Evolutionary conservation across 2,888 invertebrate species (phyloP), one percentile per base, ranked within the genome.

Genomic region (Phyto melanocephala): DNA sequence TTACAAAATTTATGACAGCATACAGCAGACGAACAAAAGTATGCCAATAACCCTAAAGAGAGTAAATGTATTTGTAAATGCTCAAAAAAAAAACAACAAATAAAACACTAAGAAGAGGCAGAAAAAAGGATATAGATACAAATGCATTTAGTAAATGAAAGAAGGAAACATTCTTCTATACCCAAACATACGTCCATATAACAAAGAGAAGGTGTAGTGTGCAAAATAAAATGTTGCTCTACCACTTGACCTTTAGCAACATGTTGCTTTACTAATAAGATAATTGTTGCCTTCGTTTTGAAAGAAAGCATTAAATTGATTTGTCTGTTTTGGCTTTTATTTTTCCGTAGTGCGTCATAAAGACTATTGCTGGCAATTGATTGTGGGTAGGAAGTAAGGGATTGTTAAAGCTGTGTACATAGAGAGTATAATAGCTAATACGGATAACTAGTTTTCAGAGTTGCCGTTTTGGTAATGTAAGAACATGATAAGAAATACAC

Each of bases 221-320:
- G n/a, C n/a, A n/a, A n/a, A n/a, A n/a, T 22, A 37, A 58, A 62
- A 83, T 83, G 83, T 84, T 81, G 75, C 81, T 40, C 74, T 85
- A 85, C 80, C 88, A 88, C 87, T 88, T 88, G 88, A 86, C 86
- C 83, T 77, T 83, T 81, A 58, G 71, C 89, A 88, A 86, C 89
- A 89, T 89, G 89, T 87, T 87, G 88, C 87, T 60, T 77, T 86
- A 86, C 87, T 87, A 87, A 89, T 89, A 87, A 89, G 88, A 87
- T 88, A 87, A 67, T 68, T 76, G 33, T 40, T 75, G 37, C 63
- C 22, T 6, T n/a, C 28, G 6, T 28, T 28, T 28, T 77, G 86
- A 87, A 88, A 33, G 7, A 33, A 87, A 88, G 86, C 86, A 87
- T 87, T 88, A 88, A 87, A 87, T 87, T 88, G 87, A 89, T 88